phyloP scores from a whole-genome alignment of 2,888 invertebrate genomes.

The Sycophila texana region DNA sequence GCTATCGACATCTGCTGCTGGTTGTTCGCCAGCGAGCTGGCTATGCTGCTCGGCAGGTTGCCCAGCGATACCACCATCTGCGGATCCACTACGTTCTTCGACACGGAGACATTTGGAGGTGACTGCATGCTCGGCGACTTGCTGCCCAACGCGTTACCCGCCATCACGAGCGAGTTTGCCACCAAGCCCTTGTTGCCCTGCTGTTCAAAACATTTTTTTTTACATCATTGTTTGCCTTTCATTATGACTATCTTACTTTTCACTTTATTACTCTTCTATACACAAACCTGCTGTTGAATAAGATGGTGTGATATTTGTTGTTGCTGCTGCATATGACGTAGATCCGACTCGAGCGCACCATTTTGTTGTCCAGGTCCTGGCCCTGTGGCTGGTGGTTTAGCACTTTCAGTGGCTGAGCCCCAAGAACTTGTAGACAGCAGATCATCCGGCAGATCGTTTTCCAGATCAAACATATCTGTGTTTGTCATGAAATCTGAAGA shows the following conservation, averaged over 20 bases:
- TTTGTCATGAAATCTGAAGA: slow-evolving; percentile 86
- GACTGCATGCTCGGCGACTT: slow-evolving; percentile 91
- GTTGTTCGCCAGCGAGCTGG: slow-evolving; percentile 76
- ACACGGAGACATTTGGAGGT: slow-evolving; percentile 88
- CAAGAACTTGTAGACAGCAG: slow-evolving; percentile 83
- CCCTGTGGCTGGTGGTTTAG: slow-evolving; percentile 89
- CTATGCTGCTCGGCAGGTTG: slow-evolving; percentile 78
- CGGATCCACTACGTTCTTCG: slow-evolving; percentile 81
- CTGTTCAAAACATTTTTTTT: slow-evolving; percentile 1
- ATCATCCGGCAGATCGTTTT: slow-evolving; percentile 94
- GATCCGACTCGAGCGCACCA: slow-evolving; percentile 82
- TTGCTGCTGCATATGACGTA: slow-evolving; percentile 76
- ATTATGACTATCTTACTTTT: too few relatives aligned
- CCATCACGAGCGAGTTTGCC: slow-evolving; percentile 84
- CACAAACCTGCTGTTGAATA: slow-evolving; percentile 67
- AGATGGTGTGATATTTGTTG: slow-evolving; percentile 72
- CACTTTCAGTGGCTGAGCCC: slow-evolving; percentile 81
- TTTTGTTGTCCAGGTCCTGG: slow-evolving; percentile 89
- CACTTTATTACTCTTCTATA: too few relatives aligned
- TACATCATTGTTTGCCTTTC: slow-evolving; percentile 23
- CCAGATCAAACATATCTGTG: slow-evolving; percentile 91
- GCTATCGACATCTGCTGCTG: slow-evolving; percentile 75
- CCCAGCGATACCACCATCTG: slow-evolving; percentile 79
- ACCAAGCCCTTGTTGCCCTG: slow-evolving; percentile 82
- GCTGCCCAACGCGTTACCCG: slow-evolving; percentile 86